Conservation (phyloP, 2,113 vertebrate species). For the Hippocampus comes region DNA sequence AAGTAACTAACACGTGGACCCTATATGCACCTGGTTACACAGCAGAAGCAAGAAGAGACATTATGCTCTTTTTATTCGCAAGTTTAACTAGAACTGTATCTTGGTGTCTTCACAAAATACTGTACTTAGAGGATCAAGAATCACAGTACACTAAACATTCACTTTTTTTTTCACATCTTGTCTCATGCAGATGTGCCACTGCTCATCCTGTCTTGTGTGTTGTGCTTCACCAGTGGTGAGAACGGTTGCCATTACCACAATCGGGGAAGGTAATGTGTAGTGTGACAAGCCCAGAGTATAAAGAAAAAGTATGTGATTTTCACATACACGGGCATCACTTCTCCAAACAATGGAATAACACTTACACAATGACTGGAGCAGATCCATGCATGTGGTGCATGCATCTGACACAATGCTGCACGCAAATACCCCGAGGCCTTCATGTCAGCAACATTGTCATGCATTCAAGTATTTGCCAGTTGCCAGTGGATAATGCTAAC, state of each 20-base stretch:
- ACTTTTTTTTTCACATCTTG: background rate
- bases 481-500: background rate
- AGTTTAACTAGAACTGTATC: background rate
- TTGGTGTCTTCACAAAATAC: background rate
- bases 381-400: background rate
- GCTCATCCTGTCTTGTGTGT: background rate
- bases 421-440: background rate
- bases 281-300: background rate
- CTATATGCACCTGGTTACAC: constrained; percentile 54
- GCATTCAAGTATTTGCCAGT: background rate
- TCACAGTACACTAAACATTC: background rate
- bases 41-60: constrained; percentile 24
- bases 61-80: background rate
- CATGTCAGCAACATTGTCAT: background rate
- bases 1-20: constrained; percentile 37
- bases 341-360: background rate
- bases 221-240: background rate
- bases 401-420: background rate
- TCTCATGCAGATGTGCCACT: background rate
- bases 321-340: background rate
- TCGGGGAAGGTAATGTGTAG: background rate
- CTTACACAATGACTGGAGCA: background rate
- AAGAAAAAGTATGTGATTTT: background rate
- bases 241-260: background rate
- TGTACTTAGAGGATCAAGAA: background rate